Evolutionary conservation across 2,888 invertebrate species (phyloP), one percentile per base, ranked within the genome.

Genomic region (Athalia cordata): DNA sequence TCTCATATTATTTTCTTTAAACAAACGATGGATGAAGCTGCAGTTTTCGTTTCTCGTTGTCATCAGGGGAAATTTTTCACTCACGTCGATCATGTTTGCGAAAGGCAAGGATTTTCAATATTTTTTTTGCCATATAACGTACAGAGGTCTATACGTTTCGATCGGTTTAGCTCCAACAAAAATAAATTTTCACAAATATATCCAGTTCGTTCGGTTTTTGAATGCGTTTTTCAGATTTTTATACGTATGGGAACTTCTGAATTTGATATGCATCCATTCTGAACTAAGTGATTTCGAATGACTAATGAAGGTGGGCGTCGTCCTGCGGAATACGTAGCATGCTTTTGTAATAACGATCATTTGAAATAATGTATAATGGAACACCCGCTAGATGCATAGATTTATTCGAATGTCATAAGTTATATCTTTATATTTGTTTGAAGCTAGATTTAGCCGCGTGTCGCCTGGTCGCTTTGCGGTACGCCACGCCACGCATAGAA

Each of bases 381-480:
- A 55, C 57, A 70, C 9, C 55, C 55, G n/a, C 29, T 55, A n/a
- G 6, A 11, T 7, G 55, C 55, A n/a, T 11, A n/a, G n/a, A 29
- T n/a, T 49, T 43, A 70, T 50, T 11, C 75, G 43, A 62, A 75
- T 62, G 64, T 75, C 64, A 75, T 75, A 62, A 75, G 75, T 62
- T 75, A 75, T 75, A 50, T 75, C 75, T 75, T 62, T 64, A 29
- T 29, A 75, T 75, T 75, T 64, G 59, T 75, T 75, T 75, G 50
- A 62, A 62, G 62, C 47, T 43, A 62, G 75, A 61, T 75, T 75
- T 75, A 45, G 72, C 15, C 72, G 61, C 72, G 72, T 72, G 72
- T 68, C 68, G 72, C 59, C 29, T 29, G 29, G 29, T 29, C 29
- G 72, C 59, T 72, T 47, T 72, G 72, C 15, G 72, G 72, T 61